Evolutionary conservation across 2,888 invertebrate species (phyloP).

Genomic region (Gandaritis pyraliata): DNA sequence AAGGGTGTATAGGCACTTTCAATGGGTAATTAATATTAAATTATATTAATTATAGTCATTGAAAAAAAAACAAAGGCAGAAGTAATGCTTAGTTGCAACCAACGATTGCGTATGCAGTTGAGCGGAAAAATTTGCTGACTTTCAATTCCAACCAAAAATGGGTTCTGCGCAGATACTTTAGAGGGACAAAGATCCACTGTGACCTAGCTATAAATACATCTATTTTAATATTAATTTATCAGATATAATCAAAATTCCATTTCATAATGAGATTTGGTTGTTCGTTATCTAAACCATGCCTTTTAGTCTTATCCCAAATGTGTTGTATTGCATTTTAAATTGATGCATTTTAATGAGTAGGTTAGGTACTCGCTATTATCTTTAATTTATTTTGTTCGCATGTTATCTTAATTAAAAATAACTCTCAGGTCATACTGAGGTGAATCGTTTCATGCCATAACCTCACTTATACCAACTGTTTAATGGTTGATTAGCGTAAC

Average conservation of each 20-base stretch:
- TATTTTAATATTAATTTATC: not conserved
- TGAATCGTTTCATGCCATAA: constrained; percentile 34
- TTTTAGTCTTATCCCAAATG: constrained; percentile 35
- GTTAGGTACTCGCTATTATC: constrained; percentile 25
- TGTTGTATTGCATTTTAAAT: constrained; percentile 33
- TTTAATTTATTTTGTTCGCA: constrained; percentile 39
- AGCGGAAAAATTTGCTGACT: too few species aligned
- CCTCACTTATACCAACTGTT: constrained; percentile 2
- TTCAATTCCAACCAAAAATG: too few species aligned
- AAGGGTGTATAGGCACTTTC: too few species aligned
- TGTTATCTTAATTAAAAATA: constrained; percentile 50
- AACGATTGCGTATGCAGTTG: too few species aligned
- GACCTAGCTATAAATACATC: too few species aligned
- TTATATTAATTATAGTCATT: too few species aligned
- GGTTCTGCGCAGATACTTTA: too few species aligned
- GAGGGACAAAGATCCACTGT: too few species aligned
- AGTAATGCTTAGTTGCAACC: too few species aligned
- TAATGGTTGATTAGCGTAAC: not conserved
- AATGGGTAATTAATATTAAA: too few species aligned
- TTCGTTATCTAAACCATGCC: constrained; percentile 29
- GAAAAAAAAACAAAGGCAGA: too few species aligned
- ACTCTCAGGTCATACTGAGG: constrained; percentile 33
- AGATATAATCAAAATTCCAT: constrained; percentile 26
- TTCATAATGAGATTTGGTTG: constrained; percentile 32
- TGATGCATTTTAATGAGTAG: constrained; percentile 37